Base-by-base conservation (phyloP, 2,888 invertebrate genomes). In the Lymantria dispar region DNA sequence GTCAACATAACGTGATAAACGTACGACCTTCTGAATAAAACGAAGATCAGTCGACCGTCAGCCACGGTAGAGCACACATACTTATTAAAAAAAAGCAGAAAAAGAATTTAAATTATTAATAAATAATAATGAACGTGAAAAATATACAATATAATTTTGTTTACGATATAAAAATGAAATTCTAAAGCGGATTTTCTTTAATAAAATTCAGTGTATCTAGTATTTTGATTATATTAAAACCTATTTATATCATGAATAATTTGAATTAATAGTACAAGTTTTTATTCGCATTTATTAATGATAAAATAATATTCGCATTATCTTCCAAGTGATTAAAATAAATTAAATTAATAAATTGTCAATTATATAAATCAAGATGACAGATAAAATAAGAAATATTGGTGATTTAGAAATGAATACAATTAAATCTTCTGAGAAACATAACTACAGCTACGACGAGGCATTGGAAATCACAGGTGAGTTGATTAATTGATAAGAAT, bases 381-480 rank as follows among this genome's bases (percentile, higher is more conserved):
- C 39, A 37, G 38, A 47, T n/a, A 33, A 22, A 22, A 31, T 39
- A 33, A 40, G 1, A 51, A 14, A 30, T 3, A 47, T 47, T 12
- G 48, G 52, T 0, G 62, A 66, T 39, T 33, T 66, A 12, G 66
- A 66, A 53, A 67, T 66, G 58, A 60, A 38, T 39, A 2, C 44
- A 1, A 5, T 29, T 0, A 52, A 53, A 36, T 30, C 43, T 3
- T 49, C 43, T 22, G 56, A 56, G 33, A 45, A 47, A 11, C 45
- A 45, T 2, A 37, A 38, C 3, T 67, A 56, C 8, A 56, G 56
- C 29, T 78, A 78, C 15, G 78, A 78, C 44, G 75, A 78, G 40
- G 78, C 78, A 0, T 47, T 78, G 52, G 74, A 75, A 50, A 53
- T 78, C 39, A 69, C 76, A 33, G 78, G 78, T 78, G 50, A 63